Evolutionary conservation across 2,888 invertebrate genomes (phyloP).

Genomic region (Stictocephala bisonia): DNA sequence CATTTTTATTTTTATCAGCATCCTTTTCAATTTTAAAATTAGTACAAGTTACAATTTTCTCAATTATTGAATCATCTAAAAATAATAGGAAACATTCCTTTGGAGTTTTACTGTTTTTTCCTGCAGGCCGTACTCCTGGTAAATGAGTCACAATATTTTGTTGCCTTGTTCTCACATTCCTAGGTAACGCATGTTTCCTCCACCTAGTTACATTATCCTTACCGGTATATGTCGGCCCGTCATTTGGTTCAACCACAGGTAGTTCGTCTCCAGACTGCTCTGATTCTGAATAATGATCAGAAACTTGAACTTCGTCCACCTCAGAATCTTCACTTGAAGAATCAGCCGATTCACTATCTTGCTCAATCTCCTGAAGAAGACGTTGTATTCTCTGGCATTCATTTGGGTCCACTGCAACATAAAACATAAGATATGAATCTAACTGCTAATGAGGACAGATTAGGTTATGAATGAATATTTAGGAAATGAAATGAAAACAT

Average conservation of each 20-base stretch:
- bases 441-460: too few species aligned
- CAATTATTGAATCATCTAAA: slow-evolving; percentile 25
- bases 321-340: slow-evolving; percentile 22
- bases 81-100: slow-evolving; percentile 32
- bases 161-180: slow-evolving; percentile 24
- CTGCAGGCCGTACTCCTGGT: slow-evolving; percentile 29
- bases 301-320: slow-evolving; percentile 4
- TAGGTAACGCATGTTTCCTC: slow-evolving; percentile 11
- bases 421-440: too few species aligned
- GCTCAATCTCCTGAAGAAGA: too few species aligned
- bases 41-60: slow-evolving; percentile 23
- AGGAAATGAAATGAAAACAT: too few species aligned
- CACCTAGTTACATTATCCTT: slow-evolving; percentile 29
- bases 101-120: slow-evolving; percentile 21
- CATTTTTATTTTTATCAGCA: neutral
- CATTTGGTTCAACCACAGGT: neutral
- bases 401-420: too few species aligned
- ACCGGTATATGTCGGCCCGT: slow-evolving; percentile 26
- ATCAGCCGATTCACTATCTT: too few species aligned
- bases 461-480: too few species aligned
- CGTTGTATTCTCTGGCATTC: too few species aligned
- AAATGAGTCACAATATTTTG: too few species aligned
- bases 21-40: slow-evolving; percentile 36
- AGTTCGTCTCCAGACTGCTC: slow-evolving; percentile 20
- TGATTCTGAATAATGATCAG: neutral